phyloP scores from a whole-genome alignment of 2,113 vertebrate species.

The Buteo buteo region DNA sequence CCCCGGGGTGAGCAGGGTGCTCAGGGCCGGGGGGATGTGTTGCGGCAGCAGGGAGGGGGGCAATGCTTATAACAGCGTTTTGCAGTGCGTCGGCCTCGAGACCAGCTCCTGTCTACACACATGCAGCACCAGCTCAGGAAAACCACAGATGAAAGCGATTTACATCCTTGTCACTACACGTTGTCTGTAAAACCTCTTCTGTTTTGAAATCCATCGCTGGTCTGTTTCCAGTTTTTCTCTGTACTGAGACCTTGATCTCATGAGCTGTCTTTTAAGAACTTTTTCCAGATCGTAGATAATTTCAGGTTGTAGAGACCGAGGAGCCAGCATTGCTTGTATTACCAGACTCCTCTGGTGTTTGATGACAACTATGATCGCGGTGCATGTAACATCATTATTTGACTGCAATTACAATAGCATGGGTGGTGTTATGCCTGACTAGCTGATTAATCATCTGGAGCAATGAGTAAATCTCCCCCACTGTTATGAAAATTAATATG shows the following conservation, averaged over 20 bases:
- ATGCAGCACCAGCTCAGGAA: neutral
- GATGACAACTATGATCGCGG: neutral
- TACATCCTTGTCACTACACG: neutral
- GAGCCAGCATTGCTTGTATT: neutral
- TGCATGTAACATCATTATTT: neutral
- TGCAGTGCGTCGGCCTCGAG: fast-evolving
- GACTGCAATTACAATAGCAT: neutral
- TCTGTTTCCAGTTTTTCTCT: neutral
- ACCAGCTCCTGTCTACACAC: neutral
- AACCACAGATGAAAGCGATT: neutral
- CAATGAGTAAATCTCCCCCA: neutral
- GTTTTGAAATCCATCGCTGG: neutral
- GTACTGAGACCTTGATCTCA: neutral
- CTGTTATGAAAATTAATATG: slow-evolving; percentile 1
- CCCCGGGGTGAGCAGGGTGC: neutral
- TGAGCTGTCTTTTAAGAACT: neutral
- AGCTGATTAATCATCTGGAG: slow-evolving; percentile 40
- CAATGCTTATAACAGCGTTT: neutral
- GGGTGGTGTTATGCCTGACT: slow-evolving; percentile 28
- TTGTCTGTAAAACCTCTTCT: neutral
- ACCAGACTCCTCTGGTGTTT: neutral
- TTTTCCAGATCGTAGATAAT: neutral
- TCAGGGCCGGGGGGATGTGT: neutral
- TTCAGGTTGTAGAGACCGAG: neutral
- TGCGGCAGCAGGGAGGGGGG: neutral